These are phyloP conservation scores for Sylvilagus bachmani DNA, from an alignment of 2,113 vertebrate species.

Conservation along the genomic window DNA sequence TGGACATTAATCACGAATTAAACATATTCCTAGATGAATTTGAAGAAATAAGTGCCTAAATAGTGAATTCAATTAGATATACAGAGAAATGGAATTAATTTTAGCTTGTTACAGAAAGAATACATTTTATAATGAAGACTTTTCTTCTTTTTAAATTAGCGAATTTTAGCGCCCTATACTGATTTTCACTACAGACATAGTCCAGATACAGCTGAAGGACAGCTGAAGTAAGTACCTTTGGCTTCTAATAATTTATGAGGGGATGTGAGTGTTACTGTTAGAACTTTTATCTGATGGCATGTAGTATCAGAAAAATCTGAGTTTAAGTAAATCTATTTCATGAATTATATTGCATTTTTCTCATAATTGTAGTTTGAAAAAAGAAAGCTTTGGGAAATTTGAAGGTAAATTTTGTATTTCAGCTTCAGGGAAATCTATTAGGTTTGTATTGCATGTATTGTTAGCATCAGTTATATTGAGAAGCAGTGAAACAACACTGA, in stretches of 20 bases:
- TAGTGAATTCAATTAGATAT: neutral
- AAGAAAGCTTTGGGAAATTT: conserved; percentile 43
- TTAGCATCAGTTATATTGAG: conserved; percentile 12
- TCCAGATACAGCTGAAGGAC: conserved; percentile 97
- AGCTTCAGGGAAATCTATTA: neutral
- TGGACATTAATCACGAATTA: neutral
- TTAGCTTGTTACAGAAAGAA: conserved; percentile 6
- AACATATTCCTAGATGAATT: conserved; percentile 25
- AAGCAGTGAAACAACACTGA: neutral
- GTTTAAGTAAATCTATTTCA: conserved; percentile 16
- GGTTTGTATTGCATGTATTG: neutral
- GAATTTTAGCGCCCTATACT: conserved; percentile 99
- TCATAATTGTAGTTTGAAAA: conserved; percentile 13
- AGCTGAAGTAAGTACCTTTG: conserved; percentile 96
- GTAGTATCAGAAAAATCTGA: neutral
- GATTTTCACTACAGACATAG: conserved; percentile 99
- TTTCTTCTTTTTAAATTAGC: conserved; percentile 85
- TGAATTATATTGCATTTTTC: neutral
- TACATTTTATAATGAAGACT: conserved; percentile 60
- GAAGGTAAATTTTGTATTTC: conserved; percentile 14
- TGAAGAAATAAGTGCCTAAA: conserved; percentile 48
- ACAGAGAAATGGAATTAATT: conserved; percentile 50
- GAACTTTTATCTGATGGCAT: neutral
- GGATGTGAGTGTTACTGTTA: neutral
- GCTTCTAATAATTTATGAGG: neutral